phyloP scores from a whole-genome alignment of 2,113 vertebrate genomes.

The Monarcha castaneiventris region DNA sequence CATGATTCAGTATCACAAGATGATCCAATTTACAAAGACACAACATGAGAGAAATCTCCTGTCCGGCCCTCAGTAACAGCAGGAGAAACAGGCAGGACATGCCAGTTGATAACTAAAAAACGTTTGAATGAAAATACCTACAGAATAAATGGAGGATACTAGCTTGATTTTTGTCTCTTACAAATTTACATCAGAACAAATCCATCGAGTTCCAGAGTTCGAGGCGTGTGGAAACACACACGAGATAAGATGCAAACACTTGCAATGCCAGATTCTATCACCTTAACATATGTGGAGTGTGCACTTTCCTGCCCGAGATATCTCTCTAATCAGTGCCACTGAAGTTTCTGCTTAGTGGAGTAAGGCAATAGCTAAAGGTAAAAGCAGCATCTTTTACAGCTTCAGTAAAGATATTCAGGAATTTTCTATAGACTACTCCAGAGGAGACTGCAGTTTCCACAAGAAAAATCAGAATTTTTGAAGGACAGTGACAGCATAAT shows the following conservation, averaged over 20 bases:
- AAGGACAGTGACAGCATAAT: background rate
- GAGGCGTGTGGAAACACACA: background rate
- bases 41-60: background rate
- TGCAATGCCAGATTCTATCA: background rate
- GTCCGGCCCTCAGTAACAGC: background rate
- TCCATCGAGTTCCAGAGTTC: background rate
- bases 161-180: background rate
- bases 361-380: background rate
- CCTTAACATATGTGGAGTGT: background rate
- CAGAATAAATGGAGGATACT: background rate
- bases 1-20: background rate
- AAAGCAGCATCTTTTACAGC: background rate
- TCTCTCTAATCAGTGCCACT: background rate
- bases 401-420: background rate
- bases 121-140: background rate
- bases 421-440: background rate
- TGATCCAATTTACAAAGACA: background rate
- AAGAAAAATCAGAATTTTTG: background rate
- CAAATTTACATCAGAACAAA: background rate
- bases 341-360: background rate
- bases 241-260: background rate
- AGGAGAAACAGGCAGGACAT: background rate
- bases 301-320: background rate
- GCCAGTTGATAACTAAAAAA: background rate
- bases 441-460: background rate